Percentiles rank a stretch among this genome's conserved stretches.
phyloP scores from a whole-genome alignment of 2,797 vertebrate genomes.

The Xerus rutilus region DNA sequence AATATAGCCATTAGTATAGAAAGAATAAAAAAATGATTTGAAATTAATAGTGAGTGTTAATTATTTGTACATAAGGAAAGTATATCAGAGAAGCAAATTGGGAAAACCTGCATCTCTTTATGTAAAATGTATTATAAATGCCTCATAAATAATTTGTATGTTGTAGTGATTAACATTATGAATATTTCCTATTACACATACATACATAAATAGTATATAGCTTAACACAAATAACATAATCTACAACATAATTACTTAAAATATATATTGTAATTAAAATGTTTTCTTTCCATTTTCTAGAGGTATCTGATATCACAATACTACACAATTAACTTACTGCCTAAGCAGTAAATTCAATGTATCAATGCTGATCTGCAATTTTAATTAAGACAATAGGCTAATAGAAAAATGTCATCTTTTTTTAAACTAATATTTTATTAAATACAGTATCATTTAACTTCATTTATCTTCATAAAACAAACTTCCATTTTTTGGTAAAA shows the following conservation, averaged over 20 bases:
- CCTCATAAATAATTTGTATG: not conserved
- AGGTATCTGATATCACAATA: not conserved
- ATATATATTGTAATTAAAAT: not conserved
- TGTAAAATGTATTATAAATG: not conserved
- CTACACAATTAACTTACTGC: not conserved
- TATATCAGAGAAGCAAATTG: not conserved
- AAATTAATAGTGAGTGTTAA: not conserved
- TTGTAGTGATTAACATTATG: not conserved
- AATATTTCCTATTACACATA: not conserved
- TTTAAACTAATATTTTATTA: constrained; percentile 54
- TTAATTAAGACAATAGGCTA: not conserved
- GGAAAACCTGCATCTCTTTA: not conserved
- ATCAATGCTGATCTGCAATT: not conserved
- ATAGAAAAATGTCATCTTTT: not conserved
- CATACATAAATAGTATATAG: not conserved
- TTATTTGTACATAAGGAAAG: not conserved
- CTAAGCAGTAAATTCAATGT: not conserved
- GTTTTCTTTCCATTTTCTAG: not conserved
- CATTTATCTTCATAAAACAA: constrained; percentile 54
- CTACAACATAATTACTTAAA: not conserved
- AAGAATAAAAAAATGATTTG: not conserved
- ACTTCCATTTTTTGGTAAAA: constrained; percentile 1
- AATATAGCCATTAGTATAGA: not conserved
- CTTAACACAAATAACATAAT: not conserved
- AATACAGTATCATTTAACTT: not conserved